Conservation (phyloP, 1,140 invertebrate species). For the Hycleus phaleratus region DNA sequence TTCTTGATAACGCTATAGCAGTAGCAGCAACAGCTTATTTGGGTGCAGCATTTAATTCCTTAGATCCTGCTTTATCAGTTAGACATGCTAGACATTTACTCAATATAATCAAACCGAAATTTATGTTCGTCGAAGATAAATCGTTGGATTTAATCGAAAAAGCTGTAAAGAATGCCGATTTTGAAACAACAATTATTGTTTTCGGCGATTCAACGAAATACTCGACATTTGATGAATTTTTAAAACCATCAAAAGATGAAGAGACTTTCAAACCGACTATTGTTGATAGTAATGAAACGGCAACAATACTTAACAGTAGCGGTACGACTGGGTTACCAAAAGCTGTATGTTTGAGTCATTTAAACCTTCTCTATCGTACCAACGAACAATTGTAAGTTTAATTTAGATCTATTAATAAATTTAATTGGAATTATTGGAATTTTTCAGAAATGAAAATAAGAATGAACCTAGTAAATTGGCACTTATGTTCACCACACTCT, state of each 20-base stretch:
- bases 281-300: slow-evolving; percentile 25
- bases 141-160: slow-evolving; percentile 8
- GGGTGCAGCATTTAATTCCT: slow-evolving; percentile 29
- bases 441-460: too few relatives aligned
- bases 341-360: slow-evolving; percentile 35
- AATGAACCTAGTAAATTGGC: too few relatives aligned
- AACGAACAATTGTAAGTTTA: neutral
- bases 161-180: slow-evolving; percentile 1
- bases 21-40: slow-evolving; percentile 42
- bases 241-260: slow-evolving; percentile 8
- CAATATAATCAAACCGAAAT: slow-evolving; percentile 2
- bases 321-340: slow-evolving; percentile 75
- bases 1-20: slow-evolving; percentile 44
- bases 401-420: neutral
- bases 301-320: slow-evolving; percentile 51
- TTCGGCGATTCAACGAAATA: slow-evolving; percentile 16
- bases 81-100: slow-evolving; percentile 8
- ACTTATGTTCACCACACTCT: neutral
- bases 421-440: too few relatives aligned
- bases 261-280: slow-evolving; percentile 10
- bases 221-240: slow-evolving; percentile 9
- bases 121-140: slow-evolving; percentile 19
- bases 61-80: slow-evolving; percentile 4
- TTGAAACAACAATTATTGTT: slow-evolving; percentile 12
- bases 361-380: neutral